Evolutionary conservation across 2,113 vertebrate genomes (phyloP).

Genomic region (Hepsetus odoe): DNA sequence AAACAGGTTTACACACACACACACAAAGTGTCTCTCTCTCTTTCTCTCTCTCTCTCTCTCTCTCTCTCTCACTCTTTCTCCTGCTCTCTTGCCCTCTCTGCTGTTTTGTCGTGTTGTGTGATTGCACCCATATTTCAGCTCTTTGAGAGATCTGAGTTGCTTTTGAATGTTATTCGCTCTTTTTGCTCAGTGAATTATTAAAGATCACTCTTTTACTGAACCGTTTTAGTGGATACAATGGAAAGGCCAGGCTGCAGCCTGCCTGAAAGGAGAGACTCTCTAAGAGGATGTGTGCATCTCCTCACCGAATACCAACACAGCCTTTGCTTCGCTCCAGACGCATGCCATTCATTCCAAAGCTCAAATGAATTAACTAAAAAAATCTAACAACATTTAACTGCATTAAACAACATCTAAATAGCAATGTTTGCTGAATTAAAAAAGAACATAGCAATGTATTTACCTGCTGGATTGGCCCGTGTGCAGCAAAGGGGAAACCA

Average conservation of each 20-base stretch:
- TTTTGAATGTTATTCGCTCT: conserved; percentile 55
- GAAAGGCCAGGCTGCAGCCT: conserved; percentile 33
- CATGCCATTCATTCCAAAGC: not conserved
- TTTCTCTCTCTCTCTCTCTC: not conserved
- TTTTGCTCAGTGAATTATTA: conserved; percentile 46
- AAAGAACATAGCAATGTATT: not conserved
- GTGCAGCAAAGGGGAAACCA: not conserved
- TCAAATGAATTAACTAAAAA: conserved; percentile 5
- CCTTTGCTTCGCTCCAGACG: conserved; percentile 17
- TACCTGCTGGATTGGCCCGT: not conserved
- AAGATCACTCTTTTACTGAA: not conserved
- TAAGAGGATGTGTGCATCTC: conserved; percentile 40
- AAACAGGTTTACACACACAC: too few species aligned
- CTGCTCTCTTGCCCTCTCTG: conserved; percentile 41
- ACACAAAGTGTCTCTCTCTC: too few species aligned
- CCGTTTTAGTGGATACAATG: conserved; percentile 11
- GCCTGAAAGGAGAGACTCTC: conserved; percentile 49
- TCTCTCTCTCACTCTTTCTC: conserved; percentile 10
- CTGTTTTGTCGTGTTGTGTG: not conserved
- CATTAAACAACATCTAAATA: not conserved
- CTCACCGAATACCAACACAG: conserved; percentile 34
- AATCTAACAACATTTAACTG: not conserved
- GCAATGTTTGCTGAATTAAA: not conserved
- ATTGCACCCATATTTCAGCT: conserved; percentile 4
- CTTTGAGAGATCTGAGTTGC: conserved; percentile 56